phyloP scores from a whole-genome alignment of 2,888 invertebrate species.

The Oscheius sp. region DNA sequence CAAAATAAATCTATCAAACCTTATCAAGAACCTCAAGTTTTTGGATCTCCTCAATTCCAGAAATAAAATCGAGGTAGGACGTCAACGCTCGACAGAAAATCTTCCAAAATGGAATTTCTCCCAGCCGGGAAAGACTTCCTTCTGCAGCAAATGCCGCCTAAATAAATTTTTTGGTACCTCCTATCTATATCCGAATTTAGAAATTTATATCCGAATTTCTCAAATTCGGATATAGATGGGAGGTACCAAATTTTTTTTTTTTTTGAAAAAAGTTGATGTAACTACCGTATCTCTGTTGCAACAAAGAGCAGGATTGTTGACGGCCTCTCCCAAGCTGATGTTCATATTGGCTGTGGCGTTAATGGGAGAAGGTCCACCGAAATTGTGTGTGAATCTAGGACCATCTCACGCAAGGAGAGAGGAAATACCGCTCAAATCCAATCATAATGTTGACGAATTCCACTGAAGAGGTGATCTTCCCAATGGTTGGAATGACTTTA shows the following conservation, averaged over 20 bases:
- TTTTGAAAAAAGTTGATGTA: neutral
- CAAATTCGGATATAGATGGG: too few relatives aligned
- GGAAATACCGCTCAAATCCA: neutral
- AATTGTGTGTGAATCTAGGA: conserved; percentile 8
- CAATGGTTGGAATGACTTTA: neutral
- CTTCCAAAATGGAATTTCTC: neutral
- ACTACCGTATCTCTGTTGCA: conserved; percentile 12
- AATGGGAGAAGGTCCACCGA: neutral
- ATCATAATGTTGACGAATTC: conserved; percentile 7
- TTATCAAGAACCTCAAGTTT: neutral
- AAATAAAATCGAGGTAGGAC: neutral
- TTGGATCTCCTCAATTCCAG: neutral
- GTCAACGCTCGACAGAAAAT: conserved; percentile 1
- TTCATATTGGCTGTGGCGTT: neutral
- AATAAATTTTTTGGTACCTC: neutral
- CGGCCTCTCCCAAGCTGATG: conserved; percentile 10
- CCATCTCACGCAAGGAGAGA: neutral
- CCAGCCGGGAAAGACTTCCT: conserved; percentile 1
- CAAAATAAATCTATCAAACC: neutral
- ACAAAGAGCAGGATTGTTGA: conserved; percentile 10
- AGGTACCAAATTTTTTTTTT: too few relatives aligned
- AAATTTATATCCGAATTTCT: too few relatives aligned
- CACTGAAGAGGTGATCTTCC: neutral
- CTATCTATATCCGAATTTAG: too few relatives aligned
- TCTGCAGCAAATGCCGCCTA: conserved; percentile 6